Evolutionary conservation across 2,888 invertebrate species (phyloP).

Genomic region (Plagodis dolabraria): DNA sequence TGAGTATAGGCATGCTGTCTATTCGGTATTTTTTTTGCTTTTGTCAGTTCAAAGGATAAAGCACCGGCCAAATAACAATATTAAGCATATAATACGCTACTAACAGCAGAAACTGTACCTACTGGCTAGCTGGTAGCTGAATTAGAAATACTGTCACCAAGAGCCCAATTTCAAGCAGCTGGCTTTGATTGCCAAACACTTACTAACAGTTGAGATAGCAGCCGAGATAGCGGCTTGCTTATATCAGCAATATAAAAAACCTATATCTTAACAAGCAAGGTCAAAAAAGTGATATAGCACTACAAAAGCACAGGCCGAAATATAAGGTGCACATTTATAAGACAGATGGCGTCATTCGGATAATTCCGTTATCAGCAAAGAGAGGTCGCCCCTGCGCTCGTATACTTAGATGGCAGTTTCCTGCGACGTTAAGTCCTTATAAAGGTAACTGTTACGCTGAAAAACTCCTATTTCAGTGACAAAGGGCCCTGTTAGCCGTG

Average conservation of each 20-base stretch:
- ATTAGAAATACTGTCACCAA: too few relatives aligned
- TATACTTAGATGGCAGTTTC: constrained; percentile 80
- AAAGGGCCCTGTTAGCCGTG: constrained; percentile 71
- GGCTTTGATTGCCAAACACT: too few relatives aligned
- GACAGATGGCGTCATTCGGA: constrained; percentile 87
- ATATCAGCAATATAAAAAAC: not conserved
- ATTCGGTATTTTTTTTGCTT: too few relatives aligned
- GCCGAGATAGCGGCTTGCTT: too few relatives aligned
- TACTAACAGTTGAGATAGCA: too few relatives aligned
- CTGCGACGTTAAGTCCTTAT: constrained; percentile 79
- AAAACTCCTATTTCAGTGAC: constrained; percentile 78
- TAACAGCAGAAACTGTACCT: too few relatives aligned
- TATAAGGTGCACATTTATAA: constrained; percentile 86
- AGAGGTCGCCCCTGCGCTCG: constrained; percentile 77
- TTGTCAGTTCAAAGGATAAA: too few relatives aligned
- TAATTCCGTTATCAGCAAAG: constrained; percentile 87
- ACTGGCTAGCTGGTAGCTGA: too few relatives aligned
- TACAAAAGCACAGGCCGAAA: constrained; percentile 56
- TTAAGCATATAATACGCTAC: too few relatives aligned
- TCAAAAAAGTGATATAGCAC: constrained; percentile 39
- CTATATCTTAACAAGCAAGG: not conserved
- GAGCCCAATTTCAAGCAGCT: too few relatives aligned
- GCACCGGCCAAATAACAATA: too few relatives aligned
- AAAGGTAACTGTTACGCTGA: constrained; percentile 79
- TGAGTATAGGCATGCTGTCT: too few relatives aligned